Evolutionary conservation across 2,888 invertebrate genomes (phyloP), one percentile per base, ranked within the genome.

Genomic region (Clusia tigrina): DNA sequence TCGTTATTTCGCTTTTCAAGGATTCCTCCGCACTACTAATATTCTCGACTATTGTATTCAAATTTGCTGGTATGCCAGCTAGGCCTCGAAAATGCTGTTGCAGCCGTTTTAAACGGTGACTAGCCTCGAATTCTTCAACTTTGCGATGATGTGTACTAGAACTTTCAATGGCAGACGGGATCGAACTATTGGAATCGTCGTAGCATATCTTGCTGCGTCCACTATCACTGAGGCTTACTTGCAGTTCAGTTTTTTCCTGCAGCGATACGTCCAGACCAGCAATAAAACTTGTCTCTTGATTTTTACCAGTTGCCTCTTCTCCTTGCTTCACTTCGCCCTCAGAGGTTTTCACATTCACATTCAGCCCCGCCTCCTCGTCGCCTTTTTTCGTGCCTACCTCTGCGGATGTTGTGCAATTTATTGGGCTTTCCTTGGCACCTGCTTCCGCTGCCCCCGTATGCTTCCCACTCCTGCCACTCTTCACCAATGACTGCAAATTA

Each of bases 51-150:
- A 48, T 52, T 52, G 23, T 58, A 23, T 10, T 17, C 6, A 15
- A 55, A 57, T 54, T 61, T 42, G 20, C 62, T 67, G 69, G 63
- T 57, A 68, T 63, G 65, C 70, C 64, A 62, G 69, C 65, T 61
- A 68, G 72, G 70, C 78, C 80, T 73, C 81, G 80, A 72, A 82
- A 83, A 73, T 82, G 80, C 68, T 83, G 81, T 74, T 86, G 86
- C 59, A 87, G 76, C 62, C 85, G 82, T 72, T 86, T 86, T 60
- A 87, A 75, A 55, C 86, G 81, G 59, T 85, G 85, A 70, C 83
- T 84, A 54, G 83, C 83, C 70, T 85, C 84, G 68, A 85, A 85
- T 46, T 74, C 69, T 67, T 71, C 72, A 24, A 68, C 68, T 63
- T 68, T 64, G 61, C 64, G 59, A 9, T 32, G 32, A 32, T 6